A percentile compares a stretch with the other conserved stretches of the same genome.
Evolutionary conservation across 2,797 vertebrate genomes (phyloP).

Genomic region (Muraenolepis orangiensis): DNA sequence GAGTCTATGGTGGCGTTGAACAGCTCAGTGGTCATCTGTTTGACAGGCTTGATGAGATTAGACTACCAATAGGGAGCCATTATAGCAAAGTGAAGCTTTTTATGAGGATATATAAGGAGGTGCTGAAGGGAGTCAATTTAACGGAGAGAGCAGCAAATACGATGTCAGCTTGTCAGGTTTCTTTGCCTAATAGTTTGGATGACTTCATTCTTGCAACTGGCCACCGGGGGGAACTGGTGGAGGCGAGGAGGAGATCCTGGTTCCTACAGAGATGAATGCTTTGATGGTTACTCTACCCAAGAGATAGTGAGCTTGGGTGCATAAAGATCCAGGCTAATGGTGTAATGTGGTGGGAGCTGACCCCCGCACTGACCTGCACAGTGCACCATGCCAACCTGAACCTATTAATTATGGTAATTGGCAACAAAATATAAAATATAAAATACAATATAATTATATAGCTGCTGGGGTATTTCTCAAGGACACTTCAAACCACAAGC

Average conservation of each 20-base stretch:
- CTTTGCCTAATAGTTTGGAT: conserved; percentile 57
- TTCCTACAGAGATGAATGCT: conserved; percentile 42
- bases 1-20: not conserved
- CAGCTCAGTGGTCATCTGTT: not conserved
- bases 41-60: not conserved
- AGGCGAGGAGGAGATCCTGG: conserved; percentile 37
- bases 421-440: no score
- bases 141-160: conserved; percentile 34
- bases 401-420: conserved; percentile 67
- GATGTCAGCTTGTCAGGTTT: conserved; percentile 42
- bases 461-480: not conserved
- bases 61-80: not conserved
- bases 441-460: not conserved
- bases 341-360: conserved; percentile 52
- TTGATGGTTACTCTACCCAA: not conserved
- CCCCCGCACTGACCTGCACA: conserved; percentile 55
- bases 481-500: not conserved
- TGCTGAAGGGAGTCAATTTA: conserved; percentile 23
- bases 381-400: conserved; percentile 60
- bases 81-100: not conserved
- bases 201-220: conserved; percentile 58
- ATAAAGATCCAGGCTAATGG: conserved; percentile 52
- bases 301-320: not conserved
- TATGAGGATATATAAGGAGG: not conserved
- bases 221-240: conserved; percentile 33